Evolutionary conservation across 2,888 invertebrate genomes (phyloP), one percentile per base, ranked within the genome.

Genomic region (Melieria picta): DNA sequence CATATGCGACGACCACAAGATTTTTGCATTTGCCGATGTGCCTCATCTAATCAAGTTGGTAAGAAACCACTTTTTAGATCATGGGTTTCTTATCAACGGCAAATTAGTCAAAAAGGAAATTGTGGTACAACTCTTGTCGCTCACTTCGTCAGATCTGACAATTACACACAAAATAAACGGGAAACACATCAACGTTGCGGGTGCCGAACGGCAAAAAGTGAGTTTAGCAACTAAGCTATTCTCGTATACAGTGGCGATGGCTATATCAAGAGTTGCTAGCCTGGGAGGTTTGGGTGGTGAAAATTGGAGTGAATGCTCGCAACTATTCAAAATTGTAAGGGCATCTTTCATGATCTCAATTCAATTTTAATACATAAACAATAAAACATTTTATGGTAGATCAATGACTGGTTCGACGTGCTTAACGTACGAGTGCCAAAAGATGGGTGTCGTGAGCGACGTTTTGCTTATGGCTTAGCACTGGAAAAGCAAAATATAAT

Each of bases 21-120:
- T 55, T n/a, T 55, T 55, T 55, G 55, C 10, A 13, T 55, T 55
- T 10, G 55, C 55, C n/a, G 55, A 55, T 55, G 55, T 10, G 11
- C 55, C 55, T 5, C 55, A 55, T 5, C 10, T 55, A 13, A 55
- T 55, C 3, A 55, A 55, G 13, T 55, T 55, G 11, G 55, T 55
- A 55, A 55, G 55, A 16, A 55, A 55, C 55, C 11, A 55, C 16
- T 16, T 55, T 55, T 55, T 55, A 10, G 11, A 55, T 10, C 55
- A 55, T 1, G 55, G 55, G 7, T 10, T 55, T 16, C 13, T n/a
- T n/a, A 55, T 55, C 11, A 16, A 55, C 13, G 55, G 55, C 13
- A 55, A 55, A 55, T n/a, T n/a, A 5, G 55, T 55, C 13, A 55
- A n/a, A n/a, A 7, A 55, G 11, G 1, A 10, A 3, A n/a, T 55